Percentiles rank a stretch among this genome's conserved stretches.
These are phyloP conservation scores for Holacanthella duospinosa DNA, from an alignment of 2,888 invertebrate genomes.

Conservation along the genomic window DNA sequence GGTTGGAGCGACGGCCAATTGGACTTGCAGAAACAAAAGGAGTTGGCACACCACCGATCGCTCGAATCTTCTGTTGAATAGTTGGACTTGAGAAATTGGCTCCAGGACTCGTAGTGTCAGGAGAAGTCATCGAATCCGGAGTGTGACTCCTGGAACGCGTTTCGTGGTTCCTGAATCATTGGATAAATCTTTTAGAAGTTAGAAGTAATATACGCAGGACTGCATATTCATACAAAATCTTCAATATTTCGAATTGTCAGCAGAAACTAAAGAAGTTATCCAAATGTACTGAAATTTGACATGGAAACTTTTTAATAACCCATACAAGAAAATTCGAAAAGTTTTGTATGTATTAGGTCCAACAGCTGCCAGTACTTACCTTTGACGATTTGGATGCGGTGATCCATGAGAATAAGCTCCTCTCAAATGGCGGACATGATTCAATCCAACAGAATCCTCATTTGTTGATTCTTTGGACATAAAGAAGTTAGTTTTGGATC, in stretches of 20 bases:
- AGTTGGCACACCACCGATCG: conserved; percentile 70
- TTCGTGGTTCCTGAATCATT: conserved; percentile 44
- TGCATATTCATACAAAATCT: too few species aligned
- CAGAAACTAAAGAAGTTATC: too few species aligned
- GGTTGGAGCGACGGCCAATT: conserved; percentile 58
- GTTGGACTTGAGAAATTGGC: conserved; percentile 56
- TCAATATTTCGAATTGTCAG: too few species aligned
- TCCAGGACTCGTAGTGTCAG: conserved; percentile 27
- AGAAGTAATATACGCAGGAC: too few species aligned
- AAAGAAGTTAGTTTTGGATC: conserved; percentile 78
- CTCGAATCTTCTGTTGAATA: conserved; percentile 81
- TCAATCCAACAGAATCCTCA: conserved; percentile 22
- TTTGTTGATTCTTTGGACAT: conserved; percentile 54
- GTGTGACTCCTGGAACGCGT: conserved; percentile 48
- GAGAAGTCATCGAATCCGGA: conserved; percentile 50
- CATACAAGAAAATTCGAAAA: too few species aligned
- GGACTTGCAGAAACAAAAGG: conserved; percentile 59
- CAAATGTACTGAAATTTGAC: too few species aligned
- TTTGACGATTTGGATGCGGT: conserved; percentile 62
- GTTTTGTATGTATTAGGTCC: too few species aligned
- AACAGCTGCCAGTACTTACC: conserved; percentile 44
- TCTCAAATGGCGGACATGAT: conserved; percentile 42
- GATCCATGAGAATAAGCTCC: conserved; percentile 62
- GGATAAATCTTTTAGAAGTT: neutral
- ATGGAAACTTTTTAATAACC: too few species aligned